Evolutionary conservation across 2,797 vertebrate genomes (phyloP), one percentile per base, ranked within the genome.

Genomic region (Eupleurogrammus muticus): DNA sequence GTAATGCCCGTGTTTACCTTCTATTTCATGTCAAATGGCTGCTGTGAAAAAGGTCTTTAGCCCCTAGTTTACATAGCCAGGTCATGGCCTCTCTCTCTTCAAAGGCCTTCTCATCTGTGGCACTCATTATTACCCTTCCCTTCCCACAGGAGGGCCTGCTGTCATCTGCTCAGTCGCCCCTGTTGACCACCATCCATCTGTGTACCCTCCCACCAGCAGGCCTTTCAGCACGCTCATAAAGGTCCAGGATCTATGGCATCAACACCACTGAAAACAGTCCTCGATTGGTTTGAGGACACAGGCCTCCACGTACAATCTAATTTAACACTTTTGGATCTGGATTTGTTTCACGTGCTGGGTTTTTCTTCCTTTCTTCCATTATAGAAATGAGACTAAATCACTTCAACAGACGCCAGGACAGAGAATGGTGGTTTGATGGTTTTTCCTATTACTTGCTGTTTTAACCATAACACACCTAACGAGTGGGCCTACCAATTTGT

Each of bases 191-290:
- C 65, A 48, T 82, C 68, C 75, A 80, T 81, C 73, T 80, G 53
- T 58, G 23, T 2, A 58, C 42, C 44, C 55, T 77, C 75, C 68
- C 67, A 51, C 53, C 61, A 80, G 75, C 69, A 77, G 63, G 73
- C 77, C 83, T 89, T 85, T 91, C 85, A 89, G 67, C 79, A 70
- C 44, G 64, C 66, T 87, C 82, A 88, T 82, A 88, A 89, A 88
- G 69, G 50, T 57, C 70, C 63, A 70, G 66, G 76, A 66, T 34
- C 66, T 56, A 73, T 9, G n/a, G 71, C 58, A 72, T 71, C 47
- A 73, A 58, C 75, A 63, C 59, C 20, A 34, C 52, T 67, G 60
- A 47, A 77, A 77, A 17, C 28, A 65, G 50, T 44, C 58, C 66
- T 62, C 70, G 66, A 71, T 74, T 77, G 38, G 35, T 35, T 49